These are phyloP conservation scores for Pangasius mekongensis DNA, from an alignment of 2,797 vertebrate genomes.

Conservation along the genomic window DNA sequence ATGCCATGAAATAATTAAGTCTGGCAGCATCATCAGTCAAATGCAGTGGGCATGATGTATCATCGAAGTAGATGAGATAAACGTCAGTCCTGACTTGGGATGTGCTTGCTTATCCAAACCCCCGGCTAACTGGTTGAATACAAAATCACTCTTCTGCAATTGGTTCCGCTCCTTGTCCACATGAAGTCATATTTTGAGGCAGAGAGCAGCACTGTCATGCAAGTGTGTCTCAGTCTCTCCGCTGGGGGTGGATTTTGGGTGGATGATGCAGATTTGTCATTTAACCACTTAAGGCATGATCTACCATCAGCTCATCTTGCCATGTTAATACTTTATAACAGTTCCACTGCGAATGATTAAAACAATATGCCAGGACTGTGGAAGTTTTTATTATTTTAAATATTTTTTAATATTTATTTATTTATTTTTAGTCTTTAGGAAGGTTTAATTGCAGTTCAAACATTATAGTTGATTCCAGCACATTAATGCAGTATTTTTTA, in stretches of 20 bases:
- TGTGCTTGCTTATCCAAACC: not conserved
- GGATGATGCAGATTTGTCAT: not conserved
- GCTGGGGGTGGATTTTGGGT: not conserved
- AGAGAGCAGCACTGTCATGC: not conserved
- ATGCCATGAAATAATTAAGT: not conserved
- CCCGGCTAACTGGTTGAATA: not conserved
- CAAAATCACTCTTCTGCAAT: not conserved
- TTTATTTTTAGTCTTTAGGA: not conserved
- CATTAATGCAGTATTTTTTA: no score
- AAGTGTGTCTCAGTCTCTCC: not conserved
- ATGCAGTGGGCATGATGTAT: not conserved
- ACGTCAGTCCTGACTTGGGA: not conserved
- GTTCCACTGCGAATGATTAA: not conserved
- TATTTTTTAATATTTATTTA: not conserved
- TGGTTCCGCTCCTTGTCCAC: not conserved
- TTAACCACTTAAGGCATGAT: not conserved
- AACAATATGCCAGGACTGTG: not conserved
- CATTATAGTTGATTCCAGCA: no score
- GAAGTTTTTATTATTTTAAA: no score
- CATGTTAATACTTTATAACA: not conserved
- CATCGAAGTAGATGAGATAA: not conserved
- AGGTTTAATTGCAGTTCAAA: not conserved
- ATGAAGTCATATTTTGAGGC: not conserved
- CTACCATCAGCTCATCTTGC: not conserved
- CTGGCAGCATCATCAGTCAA: not conserved